These are phyloP conservation scores for Crenichthys baileyi DNA, from an alignment of 2,797 vertebrate genomes.

Conservation along the genomic window DNA sequence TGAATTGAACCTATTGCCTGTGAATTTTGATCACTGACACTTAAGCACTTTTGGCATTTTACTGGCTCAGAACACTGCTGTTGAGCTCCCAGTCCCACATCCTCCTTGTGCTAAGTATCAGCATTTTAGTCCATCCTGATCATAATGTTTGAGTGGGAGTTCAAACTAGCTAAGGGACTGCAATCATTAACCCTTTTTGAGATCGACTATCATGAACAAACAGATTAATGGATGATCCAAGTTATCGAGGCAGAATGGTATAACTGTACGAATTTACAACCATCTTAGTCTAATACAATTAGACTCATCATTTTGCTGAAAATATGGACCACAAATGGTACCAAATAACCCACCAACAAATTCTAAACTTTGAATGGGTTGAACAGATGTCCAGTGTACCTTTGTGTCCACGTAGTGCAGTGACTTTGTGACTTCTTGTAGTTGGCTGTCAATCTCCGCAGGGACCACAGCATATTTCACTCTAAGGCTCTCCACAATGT, in stretches of 20 bases:
- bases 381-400: slow-evolving; percentile 74
- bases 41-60: too few species aligned
- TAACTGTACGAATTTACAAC: background rate
- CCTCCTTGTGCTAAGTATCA: too few species aligned
- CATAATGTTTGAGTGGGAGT: too few species aligned
- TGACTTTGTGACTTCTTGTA: slow-evolving; percentile 83
- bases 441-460: slow-evolving; percentile 79
- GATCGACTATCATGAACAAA: background rate
- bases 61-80: too few species aligned
- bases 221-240: background rate
- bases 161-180: too few species aligned
- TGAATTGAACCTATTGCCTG: too few species aligned
- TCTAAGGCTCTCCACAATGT: slow-evolving; percentile 83
- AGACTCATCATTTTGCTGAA: background rate
- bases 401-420: slow-evolving; percentile 85
- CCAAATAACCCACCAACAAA: background rate
- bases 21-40: too few species aligned
- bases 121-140: too few species aligned
- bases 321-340: background rate
- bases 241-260: background rate
- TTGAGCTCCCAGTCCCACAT: too few species aligned
- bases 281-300: background rate
- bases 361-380: background rate
- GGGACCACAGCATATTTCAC: slow-evolving; percentile 86
- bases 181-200: background rate